phyloP scores from a whole-genome alignment of 2,888 invertebrate genomes.

The Xanthia togata region DNA sequence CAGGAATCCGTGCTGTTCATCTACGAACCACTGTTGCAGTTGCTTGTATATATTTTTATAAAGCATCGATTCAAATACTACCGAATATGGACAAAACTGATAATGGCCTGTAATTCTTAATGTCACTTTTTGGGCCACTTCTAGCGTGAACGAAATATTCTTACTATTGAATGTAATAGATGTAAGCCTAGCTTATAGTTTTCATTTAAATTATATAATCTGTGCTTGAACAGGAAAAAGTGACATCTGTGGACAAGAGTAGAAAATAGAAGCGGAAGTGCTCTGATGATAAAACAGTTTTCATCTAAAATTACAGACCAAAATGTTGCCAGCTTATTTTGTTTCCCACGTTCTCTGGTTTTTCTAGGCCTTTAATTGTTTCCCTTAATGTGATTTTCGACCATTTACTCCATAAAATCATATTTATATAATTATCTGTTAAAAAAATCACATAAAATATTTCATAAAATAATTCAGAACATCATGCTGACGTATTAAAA shows the following conservation, averaged over 20 bases:
- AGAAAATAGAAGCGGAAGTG: constrained; percentile 58
- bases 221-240: constrained; percentile 34
- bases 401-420: background rate
- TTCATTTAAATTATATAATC: constrained; percentile 10
- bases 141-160: background rate
- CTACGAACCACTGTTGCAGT: too few relatives aligned
- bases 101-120: too few relatives aligned
- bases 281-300: constrained; percentile 59
- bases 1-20: too few relatives aligned
- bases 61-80: too few relatives aligned
- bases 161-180: constrained; percentile 6
- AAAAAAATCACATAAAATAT: too few relatives aligned
- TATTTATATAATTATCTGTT: too few relatives aligned
- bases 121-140: too few relatives aligned
- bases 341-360: constrained; percentile 23
- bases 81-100: too few relatives aligned
- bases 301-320: constrained; percentile 45
- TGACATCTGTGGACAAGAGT: constrained; percentile 54
- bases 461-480: background rate
- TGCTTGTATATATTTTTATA: too few relatives aligned
- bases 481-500: background rate
- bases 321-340: constrained; percentile 39
- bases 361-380: accelerated
- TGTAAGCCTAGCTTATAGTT: constrained; percentile 1
- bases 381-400: background rate